Evolutionary conservation across 2,113 vertebrate genomes (phyloP), one percentile per base, ranked within the genome.

Genomic region (Phrynosoma blainvillii): DNA sequence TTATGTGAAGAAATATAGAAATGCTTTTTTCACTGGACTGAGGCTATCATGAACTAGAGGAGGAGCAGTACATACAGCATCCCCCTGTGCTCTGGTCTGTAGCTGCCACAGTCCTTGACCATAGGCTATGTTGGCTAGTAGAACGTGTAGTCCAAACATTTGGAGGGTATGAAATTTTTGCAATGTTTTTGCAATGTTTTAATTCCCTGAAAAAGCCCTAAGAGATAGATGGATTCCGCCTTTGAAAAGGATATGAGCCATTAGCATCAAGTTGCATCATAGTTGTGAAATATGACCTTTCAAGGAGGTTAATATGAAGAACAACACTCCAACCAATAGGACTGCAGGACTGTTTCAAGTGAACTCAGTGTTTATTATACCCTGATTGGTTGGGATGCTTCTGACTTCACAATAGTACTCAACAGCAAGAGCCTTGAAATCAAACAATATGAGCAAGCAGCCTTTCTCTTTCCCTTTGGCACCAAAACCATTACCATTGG

Each of bases 341-440:
- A 90, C 82, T 47, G 18, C 47, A 0, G 1, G 62, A 59, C 59
- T 1, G 0, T 20, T 18, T 81, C n/a, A 88, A 89, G 82, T 0
- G 47, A 79, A 25, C 42, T n/a, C 47, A 82, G 68, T 56, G 23
- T 27, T 68, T 87, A 13, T 88, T 9, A 32, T 70, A 20, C 30
- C 5, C 18, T 25, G 79, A 73, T 74, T 92, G 89, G 77, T 54
- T 52, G 90, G 74, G 42, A 4, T 13, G 4, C 1, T 59, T 82
- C 87, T 92, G 94, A 94, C 32, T 68, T 94, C 94, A 95, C 85
- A 95, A 76, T 91, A 18, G 0, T 0, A 5, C 79, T 84, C 52
- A 71, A 86, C 70, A 88, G 56, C 47, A 87, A 13, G 2, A 56
- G 84, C 13, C 84, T 93, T 89, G n/a, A 71, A 89, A 89, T 90